These are phyloP conservation scores for Uropsilus gracilis DNA, from an alignment of 2,113 vertebrate genomes.

Conservation along the genomic window DNA sequence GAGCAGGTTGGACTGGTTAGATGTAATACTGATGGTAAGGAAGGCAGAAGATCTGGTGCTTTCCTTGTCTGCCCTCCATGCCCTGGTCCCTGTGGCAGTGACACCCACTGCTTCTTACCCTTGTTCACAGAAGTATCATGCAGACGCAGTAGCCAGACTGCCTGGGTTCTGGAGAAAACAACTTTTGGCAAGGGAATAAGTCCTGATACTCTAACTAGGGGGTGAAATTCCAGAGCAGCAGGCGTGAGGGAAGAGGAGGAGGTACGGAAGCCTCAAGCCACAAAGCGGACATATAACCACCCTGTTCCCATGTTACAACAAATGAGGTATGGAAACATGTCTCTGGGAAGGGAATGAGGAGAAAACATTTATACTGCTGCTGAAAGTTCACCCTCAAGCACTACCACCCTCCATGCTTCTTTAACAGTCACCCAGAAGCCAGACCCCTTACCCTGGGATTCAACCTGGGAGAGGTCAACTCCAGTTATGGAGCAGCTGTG, in stretches of 20 bases:
- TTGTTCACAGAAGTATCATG: fast-evolving
- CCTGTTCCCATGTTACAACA: not conserved
- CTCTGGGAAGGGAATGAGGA: not conserved
- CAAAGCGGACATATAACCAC: fast-evolving
- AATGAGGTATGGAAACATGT: not conserved
- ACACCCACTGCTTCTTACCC: fast-evolving
- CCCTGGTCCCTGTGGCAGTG: fast-evolving
- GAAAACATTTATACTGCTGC: not conserved
- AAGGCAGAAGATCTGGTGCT: not conserved
- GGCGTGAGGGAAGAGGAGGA: not conserved
- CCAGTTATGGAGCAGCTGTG: too few relatives aligned
- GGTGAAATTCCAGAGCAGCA: not conserved
- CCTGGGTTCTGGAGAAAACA: not conserved
- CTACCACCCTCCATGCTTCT: not conserved
- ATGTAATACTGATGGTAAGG: not conserved
- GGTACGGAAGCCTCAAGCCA: fast-evolving
- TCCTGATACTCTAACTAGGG: not conserved
- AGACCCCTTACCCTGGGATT: not conserved
- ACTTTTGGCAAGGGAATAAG: not conserved
- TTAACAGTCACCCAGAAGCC: not conserved
- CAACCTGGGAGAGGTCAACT: not conserved
- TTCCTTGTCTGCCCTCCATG: not conserved
- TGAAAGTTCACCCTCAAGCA: not conserved
- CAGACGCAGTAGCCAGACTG: not conserved
- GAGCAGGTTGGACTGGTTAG: not conserved